Conservation (phyloP, 64 coral and sea anemone species). For the Dendrophyllia cribrosa region DNA sequence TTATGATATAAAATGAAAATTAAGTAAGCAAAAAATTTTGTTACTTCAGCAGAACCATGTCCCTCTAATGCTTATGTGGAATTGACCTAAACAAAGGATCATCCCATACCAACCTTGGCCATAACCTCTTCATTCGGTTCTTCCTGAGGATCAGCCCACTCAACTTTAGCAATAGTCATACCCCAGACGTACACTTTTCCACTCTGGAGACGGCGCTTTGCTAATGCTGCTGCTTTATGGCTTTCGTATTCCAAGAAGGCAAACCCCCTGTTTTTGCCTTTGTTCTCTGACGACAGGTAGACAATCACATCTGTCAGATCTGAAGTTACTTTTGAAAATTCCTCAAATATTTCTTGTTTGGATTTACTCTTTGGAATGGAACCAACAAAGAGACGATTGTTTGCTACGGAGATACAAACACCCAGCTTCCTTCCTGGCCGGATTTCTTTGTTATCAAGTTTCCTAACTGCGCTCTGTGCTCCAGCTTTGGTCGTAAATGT, state of each 20-base stretch:
- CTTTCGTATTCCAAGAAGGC: constrained; percentile 96
- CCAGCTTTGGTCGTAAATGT: constrained; percentile 80
- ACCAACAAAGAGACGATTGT: constrained; percentile 94
- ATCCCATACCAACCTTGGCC: constrained; percentile 73
- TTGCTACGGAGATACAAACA: constrained; percentile 96
- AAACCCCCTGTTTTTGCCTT: constrained; percentile 94
- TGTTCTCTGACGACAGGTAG: constrained; percentile 93
- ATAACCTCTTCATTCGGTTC: constrained; percentile 95
- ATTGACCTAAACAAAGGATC: background rate
- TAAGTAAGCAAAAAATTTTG: too few species aligned
- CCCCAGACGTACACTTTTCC: constrained; percentile 97
- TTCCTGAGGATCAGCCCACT: constrained; percentile 98
- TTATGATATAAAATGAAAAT: too few species aligned
- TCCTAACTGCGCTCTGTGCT: constrained; percentile 89
- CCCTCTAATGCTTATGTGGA: background rate
- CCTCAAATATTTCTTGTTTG: constrained; percentile 92
- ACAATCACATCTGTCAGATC: constrained; percentile 95
- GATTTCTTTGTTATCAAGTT: constrained; percentile 97
- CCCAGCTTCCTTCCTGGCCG: constrained; percentile 87
- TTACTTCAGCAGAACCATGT: too few species aligned
- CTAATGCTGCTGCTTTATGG: constrained; percentile 93
- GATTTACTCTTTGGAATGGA: constrained; percentile 97
- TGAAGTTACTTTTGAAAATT: constrained; percentile 85
- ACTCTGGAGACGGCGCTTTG: constrained; percentile 80
- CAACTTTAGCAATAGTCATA: constrained; percentile 87